phyloP scores from a whole-genome alignment of 2,888 invertebrate genomes.

The Copidosoma aretas region DNA sequence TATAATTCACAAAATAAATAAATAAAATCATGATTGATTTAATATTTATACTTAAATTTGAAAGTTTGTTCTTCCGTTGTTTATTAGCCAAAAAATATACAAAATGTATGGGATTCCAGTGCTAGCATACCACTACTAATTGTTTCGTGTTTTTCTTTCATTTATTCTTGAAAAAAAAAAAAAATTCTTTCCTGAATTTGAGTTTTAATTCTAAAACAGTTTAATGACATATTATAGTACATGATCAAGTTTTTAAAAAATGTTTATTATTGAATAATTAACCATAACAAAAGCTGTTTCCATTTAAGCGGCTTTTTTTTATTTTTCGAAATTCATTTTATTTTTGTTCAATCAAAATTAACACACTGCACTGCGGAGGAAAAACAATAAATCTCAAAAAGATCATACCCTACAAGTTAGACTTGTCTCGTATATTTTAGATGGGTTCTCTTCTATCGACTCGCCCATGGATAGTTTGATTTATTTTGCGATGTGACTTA shows the following conservation, averaged over 20 bases:
- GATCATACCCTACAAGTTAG: slow-evolving; percentile 25
- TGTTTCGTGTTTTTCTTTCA: slow-evolving; percentile 13
- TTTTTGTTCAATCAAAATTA: slow-evolving; percentile 35
- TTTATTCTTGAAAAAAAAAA: neutral
- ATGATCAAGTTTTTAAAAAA: slow-evolving; percentile 49
- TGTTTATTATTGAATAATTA: neutral
- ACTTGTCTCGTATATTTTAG: slow-evolving; percentile 17
- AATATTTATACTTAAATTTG: too few relatives aligned
- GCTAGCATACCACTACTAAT: too few relatives aligned
- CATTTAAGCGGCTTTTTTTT: slow-evolving; percentile 26
- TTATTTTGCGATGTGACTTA: slow-evolving; percentile 12
- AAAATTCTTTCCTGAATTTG: too few relatives aligned
- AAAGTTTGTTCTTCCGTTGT: too few relatives aligned
- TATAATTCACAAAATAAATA: too few relatives aligned
- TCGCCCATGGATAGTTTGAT: neutral
- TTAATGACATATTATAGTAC: too few relatives aligned
- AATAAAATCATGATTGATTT: too few relatives aligned
- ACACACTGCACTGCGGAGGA: slow-evolving; percentile 36
- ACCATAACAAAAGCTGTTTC: slow-evolving; percentile 33
- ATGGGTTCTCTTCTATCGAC: slow-evolving; percentile 1
- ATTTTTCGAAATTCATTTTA: slow-evolving; percentile 28
- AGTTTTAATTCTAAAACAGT: too few relatives aligned
- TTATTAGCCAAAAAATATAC: too few relatives aligned
- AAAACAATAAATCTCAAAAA: slow-evolving; percentile 31
- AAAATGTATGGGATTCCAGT: too few relatives aligned